Evolutionary conservation across 92 coral and sea anemone genomes (phyloP), one percentile per base, ranked within the genome.

Genomic region (Virgularia gustaviana): DNA sequence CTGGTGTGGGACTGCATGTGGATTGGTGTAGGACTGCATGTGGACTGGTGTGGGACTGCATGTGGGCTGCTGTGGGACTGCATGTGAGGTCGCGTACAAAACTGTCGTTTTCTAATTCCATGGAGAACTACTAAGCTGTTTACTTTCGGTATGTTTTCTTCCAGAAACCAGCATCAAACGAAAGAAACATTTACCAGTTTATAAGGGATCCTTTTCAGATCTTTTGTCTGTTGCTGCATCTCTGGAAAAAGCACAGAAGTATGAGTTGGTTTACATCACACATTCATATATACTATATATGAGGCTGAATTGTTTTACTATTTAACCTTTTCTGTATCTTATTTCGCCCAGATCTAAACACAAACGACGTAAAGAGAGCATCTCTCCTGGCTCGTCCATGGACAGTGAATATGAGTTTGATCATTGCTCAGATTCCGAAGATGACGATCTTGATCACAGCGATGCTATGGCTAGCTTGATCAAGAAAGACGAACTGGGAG

Each of bases 401-500:
- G 97, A 91, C 78, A 91, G 98, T 8, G 98, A 89, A 71, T 92
- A 86, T 56, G 98, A 89, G 75, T 92, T 92, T 80, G 98, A 92
- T 71, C 98, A 80, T 63, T 72, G 88, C 56, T 83, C 86, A n/a
- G 98, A 87, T 60, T 87, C 96, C 0, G 97, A 90, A 38, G n/a
- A n/a, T n/a, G n/a, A n/a, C n/a, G 96, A 89, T 4, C 89, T 84
- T 0, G 78, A 83, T 6, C 89, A 89, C 38, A 88, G 89, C 87
- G 96, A 91, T 77, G 88, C 79, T 13, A 92, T 92, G 96, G 85
- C 84, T 59, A 81, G 64, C 28, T 87, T 92, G 13, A 88, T 92
- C 22, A 80, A 85, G 70, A 82, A 73, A 13, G 96, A 92, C 71
- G 96, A 85, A 35, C 70, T 92, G 38, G 83, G 88, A 51, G 98